A percentile compares a stretch with the other conserved stretches of the same genome.
These are phyloP conservation scores for Heliconius melpomene DNA, from an alignment of 1,140 invertebrate genomes.

Conservation along the genomic window DNA sequence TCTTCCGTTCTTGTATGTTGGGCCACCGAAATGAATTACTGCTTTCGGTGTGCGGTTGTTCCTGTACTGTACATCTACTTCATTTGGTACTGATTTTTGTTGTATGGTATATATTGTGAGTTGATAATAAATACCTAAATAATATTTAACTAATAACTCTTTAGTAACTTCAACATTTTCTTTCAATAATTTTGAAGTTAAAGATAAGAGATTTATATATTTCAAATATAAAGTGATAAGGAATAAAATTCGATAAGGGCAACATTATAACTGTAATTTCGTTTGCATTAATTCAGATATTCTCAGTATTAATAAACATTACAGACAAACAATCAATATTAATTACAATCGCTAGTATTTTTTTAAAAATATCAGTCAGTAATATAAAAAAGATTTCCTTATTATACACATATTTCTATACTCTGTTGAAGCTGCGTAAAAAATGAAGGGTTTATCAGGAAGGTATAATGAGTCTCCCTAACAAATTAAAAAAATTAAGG, in stretches of 20 bases:
- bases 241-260: neutral
- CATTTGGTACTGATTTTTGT: neutral
- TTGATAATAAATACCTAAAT: too few species aligned
- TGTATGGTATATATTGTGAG: too few species aligned
- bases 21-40: slow-evolving; percentile 22
- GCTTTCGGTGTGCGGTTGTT: neutral
- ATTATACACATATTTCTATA: neutral
- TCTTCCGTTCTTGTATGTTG: slow-evolving; percentile 60
- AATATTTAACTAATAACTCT: neutral
- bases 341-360: too few species aligned
- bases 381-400: neutral
- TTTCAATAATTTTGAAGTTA: neutral
- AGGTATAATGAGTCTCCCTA: slow-evolving; percentile 22
- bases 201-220: neutral
- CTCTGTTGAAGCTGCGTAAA: neutral
- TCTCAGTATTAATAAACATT: too few species aligned
- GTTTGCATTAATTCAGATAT: neutral
- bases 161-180: too few species aligned
- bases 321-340: too few species aligned
- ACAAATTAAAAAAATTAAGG: slow-evolving; percentile 25
- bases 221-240: neutral
- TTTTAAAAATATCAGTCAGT: too few species aligned
- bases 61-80: slow-evolving; percentile 3
- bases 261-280: neutral
- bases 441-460: slow-evolving; percentile 14